These are phyloP conservation scores for Catocala nupta DNA, from an alignment of 2,888 invertebrate genomes.

Conservation along the genomic window DNA sequence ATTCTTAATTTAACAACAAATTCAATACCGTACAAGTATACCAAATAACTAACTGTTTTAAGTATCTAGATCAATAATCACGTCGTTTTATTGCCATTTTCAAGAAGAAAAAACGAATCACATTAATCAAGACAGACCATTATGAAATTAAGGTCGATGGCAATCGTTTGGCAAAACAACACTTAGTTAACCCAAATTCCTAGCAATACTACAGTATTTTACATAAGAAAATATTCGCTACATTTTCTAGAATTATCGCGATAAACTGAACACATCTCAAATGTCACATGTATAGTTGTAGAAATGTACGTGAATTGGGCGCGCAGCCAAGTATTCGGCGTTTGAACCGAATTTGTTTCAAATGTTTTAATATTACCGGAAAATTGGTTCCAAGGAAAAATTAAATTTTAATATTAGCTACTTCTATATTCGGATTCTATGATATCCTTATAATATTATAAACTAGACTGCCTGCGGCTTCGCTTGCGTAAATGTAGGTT, in stretches of 20 bases:
- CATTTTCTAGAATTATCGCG: constrained; percentile 25
- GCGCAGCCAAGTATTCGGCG: constrained; percentile 44
- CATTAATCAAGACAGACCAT: too few species aligned
- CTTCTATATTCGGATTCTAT: neutral
- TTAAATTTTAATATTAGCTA: constrained; percentile 15
- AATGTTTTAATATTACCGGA: constrained; percentile 41
- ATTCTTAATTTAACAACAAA: too few species aligned
- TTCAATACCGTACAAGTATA: too few species aligned
- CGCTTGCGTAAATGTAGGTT: too few species aligned
- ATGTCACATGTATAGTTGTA: constrained; percentile 17
- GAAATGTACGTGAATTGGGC: constrained; percentile 35
- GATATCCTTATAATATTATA: neutral
- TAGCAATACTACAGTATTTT: neutral
- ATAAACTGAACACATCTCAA: constrained; percentile 36
- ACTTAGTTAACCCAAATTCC: too few species aligned
- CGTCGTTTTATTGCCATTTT: too few species aligned
- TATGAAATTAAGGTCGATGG: too few species aligned
- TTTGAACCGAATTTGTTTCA: constrained; percentile 49
- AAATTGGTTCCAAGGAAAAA: constrained; percentile 30
- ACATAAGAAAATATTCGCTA: neutral
- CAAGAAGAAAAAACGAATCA: too few species aligned
- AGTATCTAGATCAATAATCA: too few species aligned
- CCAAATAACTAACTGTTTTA: too few species aligned
- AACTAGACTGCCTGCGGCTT: too few species aligned
- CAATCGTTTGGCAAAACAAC: too few species aligned